phyloP scores from a whole-genome alignment of 2,888 invertebrate species.

The Keiferia lycopersicella region DNA sequence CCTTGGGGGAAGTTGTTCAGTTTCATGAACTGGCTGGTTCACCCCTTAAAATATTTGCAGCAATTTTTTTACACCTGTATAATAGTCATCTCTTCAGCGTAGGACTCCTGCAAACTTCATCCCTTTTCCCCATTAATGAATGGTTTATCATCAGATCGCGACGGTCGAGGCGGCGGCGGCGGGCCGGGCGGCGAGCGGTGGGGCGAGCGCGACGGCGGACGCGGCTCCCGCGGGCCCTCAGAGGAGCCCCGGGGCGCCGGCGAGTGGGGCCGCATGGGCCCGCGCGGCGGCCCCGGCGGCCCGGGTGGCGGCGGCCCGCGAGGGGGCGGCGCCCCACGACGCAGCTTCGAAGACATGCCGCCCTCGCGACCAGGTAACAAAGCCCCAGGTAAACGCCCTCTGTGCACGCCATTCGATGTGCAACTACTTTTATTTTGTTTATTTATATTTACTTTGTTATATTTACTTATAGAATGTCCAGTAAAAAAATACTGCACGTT shows the following conservation, averaged over 20 bases:
- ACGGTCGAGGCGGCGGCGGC: slow-evolving; percentile 56
- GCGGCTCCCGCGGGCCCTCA: slow-evolving; percentile 65
- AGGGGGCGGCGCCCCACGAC: slow-evolving; percentile 40
- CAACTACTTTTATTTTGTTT: not conserved
- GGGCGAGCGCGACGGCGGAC: slow-evolving; percentile 52
- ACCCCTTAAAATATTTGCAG: too few relatives aligned
- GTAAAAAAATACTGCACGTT: too few relatives aligned
- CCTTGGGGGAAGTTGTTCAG: too few relatives aligned
- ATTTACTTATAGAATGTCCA: too few relatives aligned
- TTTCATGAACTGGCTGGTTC: too few relatives aligned
- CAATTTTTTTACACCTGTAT: too few relatives aligned
- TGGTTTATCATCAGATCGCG: slow-evolving; percentile 41
- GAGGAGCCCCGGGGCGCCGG: slow-evolving; percentile 62
- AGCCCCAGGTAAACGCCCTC: not conserved
- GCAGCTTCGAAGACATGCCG: slow-evolving; percentile 72
- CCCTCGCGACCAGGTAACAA: slow-evolving; percentile 61
- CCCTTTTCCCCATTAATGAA: not conserved
- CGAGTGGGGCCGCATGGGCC: slow-evolving; percentile 71
- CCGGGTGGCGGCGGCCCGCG: slow-evolving; percentile 47
- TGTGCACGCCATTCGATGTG: not conserved
- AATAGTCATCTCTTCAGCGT: too few relatives aligned
- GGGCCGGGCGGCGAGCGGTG: slow-evolving; percentile 68
- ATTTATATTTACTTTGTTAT: not conserved
- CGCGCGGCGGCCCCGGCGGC: slow-evolving; percentile 50
- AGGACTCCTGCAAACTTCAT: too few relatives aligned